These are phyloP conservation scores for Rhynchophorus ferrugineus DNA, from an alignment of 1,140 invertebrate genomes.

Conservation along the genomic window DNA sequence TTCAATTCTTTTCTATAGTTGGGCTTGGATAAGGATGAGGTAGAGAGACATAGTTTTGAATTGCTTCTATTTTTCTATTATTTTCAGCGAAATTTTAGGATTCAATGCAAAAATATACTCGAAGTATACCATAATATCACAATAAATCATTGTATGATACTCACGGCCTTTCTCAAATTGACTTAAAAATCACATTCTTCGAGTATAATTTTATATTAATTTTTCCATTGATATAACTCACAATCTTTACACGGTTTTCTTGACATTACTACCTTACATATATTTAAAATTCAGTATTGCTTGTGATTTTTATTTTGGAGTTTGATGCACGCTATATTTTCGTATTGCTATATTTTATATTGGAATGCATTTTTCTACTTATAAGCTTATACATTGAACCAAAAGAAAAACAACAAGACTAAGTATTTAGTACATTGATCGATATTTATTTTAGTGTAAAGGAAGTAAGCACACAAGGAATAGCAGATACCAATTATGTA, in stretches of 20 bases:
- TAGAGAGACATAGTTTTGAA: conserved; percentile 46
- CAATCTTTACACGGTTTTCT: neutral
- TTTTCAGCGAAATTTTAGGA: neutral
- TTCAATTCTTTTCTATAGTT: conserved; percentile 50
- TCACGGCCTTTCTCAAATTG: neutral
- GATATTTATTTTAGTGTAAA: too few species aligned
- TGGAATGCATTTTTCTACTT: neutral
- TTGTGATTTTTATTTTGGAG: neutral
- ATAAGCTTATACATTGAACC: neutral
- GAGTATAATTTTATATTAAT: neutral
- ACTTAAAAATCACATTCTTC: too few species aligned
- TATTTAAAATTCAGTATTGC: neutral
- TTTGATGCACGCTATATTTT: conserved; percentile 18
- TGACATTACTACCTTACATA: neutral
- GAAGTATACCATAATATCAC: neutral
- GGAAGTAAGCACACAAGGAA: too few species aligned
- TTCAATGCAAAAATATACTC: neutral
- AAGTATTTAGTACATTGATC: too few species aligned
- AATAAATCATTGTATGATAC: neutral
- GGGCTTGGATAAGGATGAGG: conserved; percentile 81
- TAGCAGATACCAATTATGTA: too few species aligned
- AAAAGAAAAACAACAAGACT: too few species aligned
- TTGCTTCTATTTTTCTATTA: conserved; percentile 13
- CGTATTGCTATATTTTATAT: conserved; percentile 9
- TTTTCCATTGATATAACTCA: neutral